These are phyloP conservation scores for Xiphorhynchus elegans DNA, from an alignment of 2,113 vertebrate species.

Conservation along the genomic window DNA sequence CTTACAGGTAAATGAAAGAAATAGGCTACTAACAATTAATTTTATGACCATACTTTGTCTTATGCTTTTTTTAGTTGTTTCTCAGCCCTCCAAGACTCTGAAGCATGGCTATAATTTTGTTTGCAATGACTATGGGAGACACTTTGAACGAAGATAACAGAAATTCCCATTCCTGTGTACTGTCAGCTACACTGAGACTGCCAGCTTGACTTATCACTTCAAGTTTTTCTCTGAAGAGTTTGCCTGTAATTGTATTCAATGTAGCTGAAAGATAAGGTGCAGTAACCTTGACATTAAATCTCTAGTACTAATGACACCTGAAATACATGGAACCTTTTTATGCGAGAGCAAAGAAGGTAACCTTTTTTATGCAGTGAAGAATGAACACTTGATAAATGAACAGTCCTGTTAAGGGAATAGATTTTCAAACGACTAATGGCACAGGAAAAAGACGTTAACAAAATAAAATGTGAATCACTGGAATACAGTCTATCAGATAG, in stretches of 20 bases:
- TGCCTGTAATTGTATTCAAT: conserved; percentile 53
- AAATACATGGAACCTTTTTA: conserved; percentile 33
- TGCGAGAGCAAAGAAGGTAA: conserved; percentile 24
- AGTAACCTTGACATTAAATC: conserved; percentile 61
- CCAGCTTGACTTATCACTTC: conserved; percentile 48
- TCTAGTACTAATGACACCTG: conserved; percentile 65
- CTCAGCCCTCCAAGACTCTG: conserved; percentile 11
- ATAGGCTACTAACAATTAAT: conserved; percentile 23
- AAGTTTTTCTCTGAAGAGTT: conserved; percentile 61
- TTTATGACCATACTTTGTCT: conserved; percentile 31
- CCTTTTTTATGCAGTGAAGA: conserved; percentile 35
- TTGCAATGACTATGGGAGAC: conserved; percentile 49
- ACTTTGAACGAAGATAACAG: conserved; percentile 40
- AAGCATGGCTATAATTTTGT: conserved; percentile 46
- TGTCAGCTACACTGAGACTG: conserved; percentile 19
- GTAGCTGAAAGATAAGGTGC: conserved; percentile 61
- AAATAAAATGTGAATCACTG: neutral
- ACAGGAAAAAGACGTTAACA: neutral
- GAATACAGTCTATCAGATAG: neutral
- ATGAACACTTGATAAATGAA: conserved; percentile 44
- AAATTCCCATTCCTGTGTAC: conserved; percentile 21
- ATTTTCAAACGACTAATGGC: conserved; percentile 11
- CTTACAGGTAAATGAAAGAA: conserved; percentile 1
- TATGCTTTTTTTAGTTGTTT: conserved; percentile 10
- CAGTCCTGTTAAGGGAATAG: conserved; percentile 6